Evolutionary conservation across 1,140 invertebrate species (phyloP).

Genomic region (Drosophila virilis): DNA sequence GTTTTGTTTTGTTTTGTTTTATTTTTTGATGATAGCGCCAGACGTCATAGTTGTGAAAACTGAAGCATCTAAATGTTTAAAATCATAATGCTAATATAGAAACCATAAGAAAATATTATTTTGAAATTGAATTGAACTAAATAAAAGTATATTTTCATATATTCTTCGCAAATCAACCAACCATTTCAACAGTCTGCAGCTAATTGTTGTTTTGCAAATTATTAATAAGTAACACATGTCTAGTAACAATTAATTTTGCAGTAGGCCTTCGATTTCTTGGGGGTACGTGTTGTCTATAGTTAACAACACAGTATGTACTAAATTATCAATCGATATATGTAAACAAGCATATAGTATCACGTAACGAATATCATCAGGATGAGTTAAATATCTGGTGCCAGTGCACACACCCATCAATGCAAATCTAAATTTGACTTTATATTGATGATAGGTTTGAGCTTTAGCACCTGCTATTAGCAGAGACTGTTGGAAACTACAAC

Average conservation of each 20-base stretch:
- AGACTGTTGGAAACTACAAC: slow-evolving; percentile 16
- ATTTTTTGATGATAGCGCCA: slow-evolving; percentile 30
- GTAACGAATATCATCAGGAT: slow-evolving; percentile 12
- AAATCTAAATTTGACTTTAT: slow-evolving; percentile 34
- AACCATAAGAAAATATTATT: slow-evolving; percentile 28
- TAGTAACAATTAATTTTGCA: slow-evolving; percentile 28
- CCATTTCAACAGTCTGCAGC: slow-evolving; percentile 58
- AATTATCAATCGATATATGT: slow-evolving; percentile 20
- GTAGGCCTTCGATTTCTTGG: slow-evolving; percentile 80
- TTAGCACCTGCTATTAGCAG: slow-evolving; percentile 1
- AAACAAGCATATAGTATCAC: slow-evolving; percentile 17
- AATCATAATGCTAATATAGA: slow-evolving; percentile 30
- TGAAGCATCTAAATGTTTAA: slow-evolving; percentile 43
- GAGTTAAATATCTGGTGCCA: slow-evolving; percentile 44
- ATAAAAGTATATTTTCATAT: slow-evolving; percentile 26
- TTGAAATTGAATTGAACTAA: slow-evolving; percentile 33
- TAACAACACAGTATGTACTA: slow-evolving; percentile 2
- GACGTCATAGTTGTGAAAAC: slow-evolving; percentile 39
- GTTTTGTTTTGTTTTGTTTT: slow-evolving; percentile 34
- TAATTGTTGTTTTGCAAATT: slow-evolving; percentile 45
- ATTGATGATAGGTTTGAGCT: slow-evolving; percentile 12
- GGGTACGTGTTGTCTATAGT: slow-evolving; percentile 58
- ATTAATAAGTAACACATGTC: slow-evolving; percentile 18
- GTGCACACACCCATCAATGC: slow-evolving; percentile 56
- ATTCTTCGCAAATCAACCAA: slow-evolving; percentile 59